Percentiles rank a stretch among this genome's conserved stretches.
Conservation (phyloP, 2,797 vertebrate species). For the Vultur gryphus region DNA sequence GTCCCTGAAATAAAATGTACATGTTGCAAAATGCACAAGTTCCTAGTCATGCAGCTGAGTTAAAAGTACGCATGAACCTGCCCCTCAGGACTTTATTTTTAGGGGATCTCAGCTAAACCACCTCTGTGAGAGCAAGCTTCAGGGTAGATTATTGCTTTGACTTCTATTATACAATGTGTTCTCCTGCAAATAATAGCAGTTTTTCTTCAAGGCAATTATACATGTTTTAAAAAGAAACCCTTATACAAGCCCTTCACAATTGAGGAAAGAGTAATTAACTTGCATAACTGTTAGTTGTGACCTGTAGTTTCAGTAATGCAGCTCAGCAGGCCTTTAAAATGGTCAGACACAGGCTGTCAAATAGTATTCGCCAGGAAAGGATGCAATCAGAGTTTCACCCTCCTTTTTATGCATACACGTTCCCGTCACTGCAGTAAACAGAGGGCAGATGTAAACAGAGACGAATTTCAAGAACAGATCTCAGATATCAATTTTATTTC, state of each 20-base stretch:
- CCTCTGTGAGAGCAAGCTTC: not conserved
- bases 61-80: not conserved
- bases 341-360: not conserved
- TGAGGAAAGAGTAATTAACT: constrained; percentile 45
- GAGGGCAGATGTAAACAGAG: not conserved
- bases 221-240: constrained; percentile 28
- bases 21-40: not conserved
- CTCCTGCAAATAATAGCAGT: not conserved
- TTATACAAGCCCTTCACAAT: constrained; percentile 36
- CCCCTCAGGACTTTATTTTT: not conserved
- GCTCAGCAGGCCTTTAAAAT: not conserved
- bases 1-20: not conserved
- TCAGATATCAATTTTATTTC: not conserved
- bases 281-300: constrained; percentile 29
- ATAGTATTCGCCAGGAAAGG: not conserved
- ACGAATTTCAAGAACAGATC: not conserved
- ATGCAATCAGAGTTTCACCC: not conserved
- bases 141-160: not conserved
- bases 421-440: not conserved
- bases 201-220: constrained; percentile 43
- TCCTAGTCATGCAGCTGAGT: not conserved
- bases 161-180: not conserved
- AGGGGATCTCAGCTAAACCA: not conserved
- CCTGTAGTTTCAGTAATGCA: not conserved
- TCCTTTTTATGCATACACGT: not conserved